Evolutionary conservation across 2,797 vertebrate species (phyloP).

Genomic region (Smutsia temminckii): DNA sequence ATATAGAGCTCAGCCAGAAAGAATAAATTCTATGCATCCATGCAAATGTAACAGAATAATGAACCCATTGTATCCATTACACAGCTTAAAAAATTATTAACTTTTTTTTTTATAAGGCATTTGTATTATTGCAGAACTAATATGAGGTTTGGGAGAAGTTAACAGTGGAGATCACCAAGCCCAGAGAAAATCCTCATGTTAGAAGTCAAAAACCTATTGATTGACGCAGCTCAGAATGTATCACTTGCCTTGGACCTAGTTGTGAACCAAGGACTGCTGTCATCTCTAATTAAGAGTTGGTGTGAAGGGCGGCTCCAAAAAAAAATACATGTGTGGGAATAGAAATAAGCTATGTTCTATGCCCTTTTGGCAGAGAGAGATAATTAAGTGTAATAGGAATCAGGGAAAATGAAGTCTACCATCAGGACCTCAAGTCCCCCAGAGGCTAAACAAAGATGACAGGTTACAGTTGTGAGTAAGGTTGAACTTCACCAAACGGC

Average conservation of each 20-base stretch:
- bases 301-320: neutral
- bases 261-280: neutral
- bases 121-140: constrained; percentile 54
- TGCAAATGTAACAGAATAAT: constrained; percentile 51
- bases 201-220: neutral
- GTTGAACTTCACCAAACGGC: neutral
- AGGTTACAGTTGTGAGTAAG: neutral
- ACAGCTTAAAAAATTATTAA: constrained; percentile 41
- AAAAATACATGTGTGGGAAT: neutral
- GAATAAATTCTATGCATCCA: constrained; percentile 17
- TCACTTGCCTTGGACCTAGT: neutral
- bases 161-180: neutral
- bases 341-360: neutral
- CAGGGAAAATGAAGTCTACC: neutral
- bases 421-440: neutral
- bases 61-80: constrained; percentile 4
- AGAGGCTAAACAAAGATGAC: neutral
- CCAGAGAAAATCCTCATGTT: neutral
- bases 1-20: constrained; percentile 39
- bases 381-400: neutral
- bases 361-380: neutral
- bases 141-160: constrained; percentile 42
- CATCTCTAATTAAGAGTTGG: neutral
- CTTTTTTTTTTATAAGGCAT: constrained; percentile 22
- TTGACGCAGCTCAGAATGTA: neutral